These are phyloP conservation scores for Cataglyphis hispanica DNA, from an alignment of 1,140 invertebrate genomes.

Conservation along the genomic window DNA sequence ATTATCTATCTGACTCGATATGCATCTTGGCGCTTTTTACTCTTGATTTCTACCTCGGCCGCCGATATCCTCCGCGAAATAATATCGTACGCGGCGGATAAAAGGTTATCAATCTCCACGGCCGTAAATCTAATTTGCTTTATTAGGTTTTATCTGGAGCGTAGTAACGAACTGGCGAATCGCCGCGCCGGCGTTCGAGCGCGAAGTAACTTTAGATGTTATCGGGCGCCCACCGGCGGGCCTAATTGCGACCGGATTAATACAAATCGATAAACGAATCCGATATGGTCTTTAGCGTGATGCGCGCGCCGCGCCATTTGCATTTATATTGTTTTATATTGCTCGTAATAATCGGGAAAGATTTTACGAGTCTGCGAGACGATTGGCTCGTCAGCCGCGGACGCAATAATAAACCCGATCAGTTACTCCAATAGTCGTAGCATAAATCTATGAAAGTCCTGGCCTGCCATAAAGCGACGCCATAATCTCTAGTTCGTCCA, in stretches of 20 bases:
- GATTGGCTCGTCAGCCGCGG: constrained; percentile 45
- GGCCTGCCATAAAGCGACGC: constrained; percentile 34
- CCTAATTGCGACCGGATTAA: constrained; percentile 34
- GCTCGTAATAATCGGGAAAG: constrained; percentile 32
- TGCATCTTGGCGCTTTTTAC: background rate
- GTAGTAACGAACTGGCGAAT: constrained; percentile 34
- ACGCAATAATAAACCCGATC: constrained; percentile 41
- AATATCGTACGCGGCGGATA: background rate
- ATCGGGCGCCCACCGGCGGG: constrained; percentile 8
- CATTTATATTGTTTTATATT: constrained; percentile 61
- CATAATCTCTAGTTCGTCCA: constrained; percentile 49
- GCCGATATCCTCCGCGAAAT: constrained; percentile 1
- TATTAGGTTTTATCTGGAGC: constrained; percentile 31
- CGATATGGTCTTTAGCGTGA: constrained; percentile 27
- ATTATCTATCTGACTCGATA: constrained; percentile 3
- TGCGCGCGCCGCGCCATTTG: constrained; percentile 27
- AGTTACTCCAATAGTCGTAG: background rate
- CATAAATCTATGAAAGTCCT: constrained; percentile 41
- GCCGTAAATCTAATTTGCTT: constrained; percentile 48
- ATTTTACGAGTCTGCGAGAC: constrained; percentile 41
- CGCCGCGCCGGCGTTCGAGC: constrained; percentile 4
- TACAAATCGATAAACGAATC: constrained; percentile 50
- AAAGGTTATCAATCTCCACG: constrained; percentile 17
- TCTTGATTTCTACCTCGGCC: background rate
- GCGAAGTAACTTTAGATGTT: constrained; percentile 44